These are phyloP conservation scores for Caerostris darwini DNA, from an alignment of 1,140 invertebrate genomes.

Conservation along the genomic window DNA sequence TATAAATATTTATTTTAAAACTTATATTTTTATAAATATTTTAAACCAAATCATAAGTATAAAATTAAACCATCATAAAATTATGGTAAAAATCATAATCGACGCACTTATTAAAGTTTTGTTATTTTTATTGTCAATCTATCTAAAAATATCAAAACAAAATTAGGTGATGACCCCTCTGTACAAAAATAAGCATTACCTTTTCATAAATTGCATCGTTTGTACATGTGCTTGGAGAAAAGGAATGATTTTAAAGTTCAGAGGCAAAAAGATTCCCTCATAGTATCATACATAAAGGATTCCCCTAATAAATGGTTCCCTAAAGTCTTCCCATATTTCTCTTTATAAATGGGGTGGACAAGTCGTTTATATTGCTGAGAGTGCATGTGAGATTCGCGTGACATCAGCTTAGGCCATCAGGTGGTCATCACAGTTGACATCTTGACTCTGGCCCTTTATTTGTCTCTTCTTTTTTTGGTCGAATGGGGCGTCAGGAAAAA, in stretches of 20 bases:
- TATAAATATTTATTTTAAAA: too few species aligned
- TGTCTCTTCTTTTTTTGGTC: not conserved
- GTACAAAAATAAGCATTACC: too few species aligned
- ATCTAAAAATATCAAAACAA: too few species aligned
- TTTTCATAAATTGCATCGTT: not conserved
- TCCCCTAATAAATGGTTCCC: not conserved
- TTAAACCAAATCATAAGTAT: too few species aligned
- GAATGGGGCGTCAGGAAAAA: constrained; percentile 54
- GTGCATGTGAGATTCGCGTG: constrained; percentile 41
- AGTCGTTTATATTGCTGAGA: not conserved
- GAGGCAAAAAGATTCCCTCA: not conserved
- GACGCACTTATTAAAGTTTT: too few species aligned
- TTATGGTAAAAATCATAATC: too few species aligned
- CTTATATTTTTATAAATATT: too few species aligned
- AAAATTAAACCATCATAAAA: too few species aligned
- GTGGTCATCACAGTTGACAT: constrained; percentile 59
- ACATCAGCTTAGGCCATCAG: constrained; percentile 32
- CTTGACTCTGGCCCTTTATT: constrained; percentile 35
- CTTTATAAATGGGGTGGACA: not conserved
- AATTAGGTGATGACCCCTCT: too few species aligned
- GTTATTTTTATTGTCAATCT: too few species aligned
- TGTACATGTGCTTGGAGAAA: not conserved
- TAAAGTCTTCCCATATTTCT: not conserved
- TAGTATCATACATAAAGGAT: not conserved
- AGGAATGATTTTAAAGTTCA: not conserved